phyloP scores from a whole-genome alignment of 2,888 invertebrate genomes.

The Diarsia rubi region DNA sequence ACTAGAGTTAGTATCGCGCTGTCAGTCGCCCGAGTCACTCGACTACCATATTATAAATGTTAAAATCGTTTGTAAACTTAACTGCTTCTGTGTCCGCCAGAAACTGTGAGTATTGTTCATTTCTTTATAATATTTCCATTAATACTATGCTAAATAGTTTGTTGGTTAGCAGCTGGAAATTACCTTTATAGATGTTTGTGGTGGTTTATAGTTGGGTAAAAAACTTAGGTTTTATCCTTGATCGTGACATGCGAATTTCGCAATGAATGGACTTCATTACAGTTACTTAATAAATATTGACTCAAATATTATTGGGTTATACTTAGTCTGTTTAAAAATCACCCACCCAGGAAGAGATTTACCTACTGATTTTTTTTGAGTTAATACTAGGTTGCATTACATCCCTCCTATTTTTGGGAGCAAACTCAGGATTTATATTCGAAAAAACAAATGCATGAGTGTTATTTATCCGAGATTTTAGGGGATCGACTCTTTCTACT shows the following conservation, averaged over 20 bases:
- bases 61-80: constrained; percentile 75
- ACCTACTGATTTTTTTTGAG: not conserved
- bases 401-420: not conserved
- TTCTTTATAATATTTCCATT: not conserved
- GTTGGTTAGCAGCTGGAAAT: not conserved
- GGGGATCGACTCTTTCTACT: no score
- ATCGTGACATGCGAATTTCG: constrained; percentile 51
- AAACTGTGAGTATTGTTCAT: constrained; percentile 74
- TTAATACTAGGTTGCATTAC: not conserved
- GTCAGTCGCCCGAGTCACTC: constrained; percentile 58
- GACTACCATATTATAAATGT: constrained; percentile 67
- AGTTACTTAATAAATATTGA: constrained; percentile 22
- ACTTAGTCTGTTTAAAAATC: not conserved
- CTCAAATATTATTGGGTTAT: constrained; percentile 2
- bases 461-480: not conserved
- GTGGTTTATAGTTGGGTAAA: not conserved
- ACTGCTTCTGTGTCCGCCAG: constrained; percentile 66
- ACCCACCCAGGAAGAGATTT: not conserved
- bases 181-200: not conserved
- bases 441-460: not conserved
- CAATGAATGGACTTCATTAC: constrained; percentile 29
- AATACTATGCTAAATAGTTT: not conserved
- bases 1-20: constrained; percentile 65
- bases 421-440: not conserved
- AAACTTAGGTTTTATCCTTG: constrained; percentile 41